Evolutionary conservation across 2,113 vertebrate species (phyloP).

Genomic region (Brienomyrus longianalis): DNA sequence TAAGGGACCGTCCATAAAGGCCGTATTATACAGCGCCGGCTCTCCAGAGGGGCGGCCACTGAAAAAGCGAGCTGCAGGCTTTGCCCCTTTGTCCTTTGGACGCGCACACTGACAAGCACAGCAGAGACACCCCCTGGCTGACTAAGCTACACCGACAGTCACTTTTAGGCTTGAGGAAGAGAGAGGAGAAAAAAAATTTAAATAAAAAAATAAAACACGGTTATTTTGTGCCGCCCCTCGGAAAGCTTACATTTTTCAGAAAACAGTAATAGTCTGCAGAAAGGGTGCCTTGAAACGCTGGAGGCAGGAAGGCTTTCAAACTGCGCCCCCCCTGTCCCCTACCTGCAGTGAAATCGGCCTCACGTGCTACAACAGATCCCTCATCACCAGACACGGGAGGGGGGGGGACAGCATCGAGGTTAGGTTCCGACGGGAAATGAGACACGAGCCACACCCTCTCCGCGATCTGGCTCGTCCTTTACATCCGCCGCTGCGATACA

Average conservation of each 20-base stretch:
- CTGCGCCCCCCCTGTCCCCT: not conserved
- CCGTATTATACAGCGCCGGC: not conserved
- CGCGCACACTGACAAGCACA: not conserved
- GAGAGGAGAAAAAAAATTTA: not conserved
- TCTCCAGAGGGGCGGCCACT: not conserved
- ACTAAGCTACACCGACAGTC: not conserved
- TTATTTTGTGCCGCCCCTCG: not conserved
- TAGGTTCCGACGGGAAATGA: not conserved
- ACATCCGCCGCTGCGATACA: not conserved
- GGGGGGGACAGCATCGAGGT: not conserved
- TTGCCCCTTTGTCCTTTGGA: not conserved
- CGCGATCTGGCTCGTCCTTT: not conserved
- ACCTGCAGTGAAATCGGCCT: not conserved
- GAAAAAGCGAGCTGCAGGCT: not conserved
- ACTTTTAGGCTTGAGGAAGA: not conserved
- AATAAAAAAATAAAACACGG: not conserved
- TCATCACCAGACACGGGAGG: not conserved
- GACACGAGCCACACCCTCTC: not conserved
- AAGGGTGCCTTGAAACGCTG: not conserved
- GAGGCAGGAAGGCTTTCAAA: not conserved
- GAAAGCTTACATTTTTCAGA: not conserved
- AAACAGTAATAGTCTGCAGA: not conserved
- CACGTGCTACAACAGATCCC: not conserved
- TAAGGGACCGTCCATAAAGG: constrained; percentile 3
- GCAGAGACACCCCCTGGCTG: not conserved